Percentiles rank a stretch among this genome's conserved stretches.
Conservation (phyloP, 2,888 invertebrate genomes). For the Schizaphis graminum region DNA sequence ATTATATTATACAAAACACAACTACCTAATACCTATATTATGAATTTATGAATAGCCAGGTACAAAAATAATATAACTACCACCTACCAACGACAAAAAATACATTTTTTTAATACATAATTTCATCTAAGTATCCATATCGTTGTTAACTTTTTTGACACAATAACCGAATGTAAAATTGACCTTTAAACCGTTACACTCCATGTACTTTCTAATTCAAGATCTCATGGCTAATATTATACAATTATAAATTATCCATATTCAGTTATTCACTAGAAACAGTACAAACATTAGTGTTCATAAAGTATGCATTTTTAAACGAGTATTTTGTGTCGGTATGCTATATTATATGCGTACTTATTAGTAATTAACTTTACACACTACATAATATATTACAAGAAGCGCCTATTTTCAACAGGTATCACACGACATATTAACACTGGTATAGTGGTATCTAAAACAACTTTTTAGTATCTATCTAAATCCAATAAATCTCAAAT, state of each 20-base stretch:
- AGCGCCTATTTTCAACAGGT: neutral
- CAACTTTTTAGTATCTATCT: neutral
- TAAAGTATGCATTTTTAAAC: slow-evolving; percentile 55
- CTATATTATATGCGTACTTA: neutral
- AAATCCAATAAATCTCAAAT: neutral
- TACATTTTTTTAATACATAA: slow-evolving; percentile 17
- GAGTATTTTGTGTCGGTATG: slow-evolving; percentile 7
- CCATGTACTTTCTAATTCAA: slow-evolving; percentile 58
- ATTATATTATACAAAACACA: neutral
- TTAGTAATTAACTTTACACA: neutral
- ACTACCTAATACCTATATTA: neutral
- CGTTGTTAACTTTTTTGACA: slow-evolving; percentile 43
- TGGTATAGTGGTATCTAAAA: neutral
- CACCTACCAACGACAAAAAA: neutral
- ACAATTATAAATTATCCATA: neutral
- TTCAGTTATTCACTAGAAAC: neutral
- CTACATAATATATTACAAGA: neutral
- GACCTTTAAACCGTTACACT: slow-evolving; percentile 60
- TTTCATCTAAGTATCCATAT: slow-evolving; percentile 40
- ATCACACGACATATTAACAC: neutral
- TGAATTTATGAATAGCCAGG: neutral
- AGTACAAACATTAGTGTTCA: slow-evolving; percentile 33
- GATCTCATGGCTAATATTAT: slow-evolving; percentile 8
- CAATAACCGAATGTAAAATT: slow-evolving; percentile 38
- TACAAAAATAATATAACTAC: neutral